phyloP scores from a whole-genome alignment of 2,113 vertebrate species.

The Atractosteus spatula region DNA sequence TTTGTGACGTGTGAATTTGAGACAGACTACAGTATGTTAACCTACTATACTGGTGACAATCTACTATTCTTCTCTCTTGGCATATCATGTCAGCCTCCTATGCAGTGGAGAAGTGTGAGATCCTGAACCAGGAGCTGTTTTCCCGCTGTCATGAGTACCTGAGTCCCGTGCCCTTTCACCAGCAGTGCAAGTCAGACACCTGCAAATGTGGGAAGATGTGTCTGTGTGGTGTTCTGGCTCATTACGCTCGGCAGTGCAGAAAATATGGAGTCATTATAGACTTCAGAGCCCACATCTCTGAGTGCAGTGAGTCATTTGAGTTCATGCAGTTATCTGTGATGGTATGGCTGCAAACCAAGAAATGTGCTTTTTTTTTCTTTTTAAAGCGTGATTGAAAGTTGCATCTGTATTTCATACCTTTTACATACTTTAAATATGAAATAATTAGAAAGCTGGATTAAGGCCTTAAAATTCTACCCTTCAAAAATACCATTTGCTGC shows the following conservation, averaged over 20 bases:
- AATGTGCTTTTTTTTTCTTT: neutral
- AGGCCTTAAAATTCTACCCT: too few relatives aligned
- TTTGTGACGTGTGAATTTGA: too few relatives aligned
- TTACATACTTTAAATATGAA: too few relatives aligned
- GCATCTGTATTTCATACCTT: too few relatives aligned
- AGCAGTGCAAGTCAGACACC: slow-evolving; percentile 87
- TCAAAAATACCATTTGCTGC: too few relatives aligned
- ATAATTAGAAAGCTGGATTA: too few relatives aligned
- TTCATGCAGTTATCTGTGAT: too few relatives aligned
- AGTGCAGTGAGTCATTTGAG: slow-evolving; percentile 77
- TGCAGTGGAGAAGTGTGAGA: slow-evolving; percentile 80
- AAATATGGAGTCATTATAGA: slow-evolving; percentile 76
- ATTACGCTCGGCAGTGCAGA: slow-evolving; percentile 81
- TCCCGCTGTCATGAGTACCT: slow-evolving; percentile 80
- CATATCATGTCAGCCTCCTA: slow-evolving; percentile 70
- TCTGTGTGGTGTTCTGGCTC: slow-evolving; percentile 85
- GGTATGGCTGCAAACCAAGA: neutral
- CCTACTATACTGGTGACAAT: too few relatives aligned
- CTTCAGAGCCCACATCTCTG: slow-evolving; percentile 72
- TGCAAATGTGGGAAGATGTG: slow-evolving; percentile 88
- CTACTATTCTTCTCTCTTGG: neutral
- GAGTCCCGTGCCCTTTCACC: slow-evolving; percentile 82
- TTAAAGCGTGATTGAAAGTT: neutral
- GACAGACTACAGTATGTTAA: too few relatives aligned
- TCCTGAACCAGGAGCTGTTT: slow-evolving; percentile 82